Conservation (phyloP, 2,888 invertebrate species). For the Creontiades dilutus region DNA sequence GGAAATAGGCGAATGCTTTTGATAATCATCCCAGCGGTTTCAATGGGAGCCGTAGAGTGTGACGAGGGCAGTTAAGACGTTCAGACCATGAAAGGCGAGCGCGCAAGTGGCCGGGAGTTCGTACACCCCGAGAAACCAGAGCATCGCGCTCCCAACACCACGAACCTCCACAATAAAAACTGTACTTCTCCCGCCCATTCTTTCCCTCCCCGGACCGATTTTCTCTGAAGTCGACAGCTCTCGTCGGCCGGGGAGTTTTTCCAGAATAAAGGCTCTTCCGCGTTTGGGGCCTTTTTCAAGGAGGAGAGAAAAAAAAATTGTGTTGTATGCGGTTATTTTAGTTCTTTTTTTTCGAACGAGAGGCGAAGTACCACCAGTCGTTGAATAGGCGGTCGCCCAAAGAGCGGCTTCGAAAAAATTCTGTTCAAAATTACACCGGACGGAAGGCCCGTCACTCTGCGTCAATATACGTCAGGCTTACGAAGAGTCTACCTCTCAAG, state of each 20-base stretch:
- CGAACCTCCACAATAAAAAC: constrained; percentile 50
- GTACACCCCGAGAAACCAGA: constrained; percentile 40
- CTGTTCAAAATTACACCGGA: no score
- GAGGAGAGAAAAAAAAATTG: no score
- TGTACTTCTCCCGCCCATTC: constrained; percentile 42
- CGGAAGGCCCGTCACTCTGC: no score
- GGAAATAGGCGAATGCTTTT: constrained; percentile 28
- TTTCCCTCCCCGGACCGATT: constrained; percentile 23
- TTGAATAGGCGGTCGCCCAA: no score
- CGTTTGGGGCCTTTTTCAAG: background rate
- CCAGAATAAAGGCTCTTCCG: constrained; percentile 28
- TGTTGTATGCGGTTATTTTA: no score
- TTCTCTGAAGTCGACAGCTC: constrained; percentile 5
- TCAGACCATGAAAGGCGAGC: constrained; percentile 43
- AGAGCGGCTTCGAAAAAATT: no score
- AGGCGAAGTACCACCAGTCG: background rate
- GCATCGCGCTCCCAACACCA: constrained; percentile 43
- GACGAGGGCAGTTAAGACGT: constrained; percentile 47
- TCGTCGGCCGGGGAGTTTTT: background rate
- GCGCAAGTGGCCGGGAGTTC: constrained; percentile 41
- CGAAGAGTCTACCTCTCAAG: no score
- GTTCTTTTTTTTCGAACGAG: constrained; percentile 5
- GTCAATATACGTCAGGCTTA: no score
- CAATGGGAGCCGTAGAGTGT: constrained; percentile 37
- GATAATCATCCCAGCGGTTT: constrained; percentile 38